Evolutionary conservation across 2,797 vertebrate genomes (phyloP).

Genomic region (Antrozous pallidus): DNA sequence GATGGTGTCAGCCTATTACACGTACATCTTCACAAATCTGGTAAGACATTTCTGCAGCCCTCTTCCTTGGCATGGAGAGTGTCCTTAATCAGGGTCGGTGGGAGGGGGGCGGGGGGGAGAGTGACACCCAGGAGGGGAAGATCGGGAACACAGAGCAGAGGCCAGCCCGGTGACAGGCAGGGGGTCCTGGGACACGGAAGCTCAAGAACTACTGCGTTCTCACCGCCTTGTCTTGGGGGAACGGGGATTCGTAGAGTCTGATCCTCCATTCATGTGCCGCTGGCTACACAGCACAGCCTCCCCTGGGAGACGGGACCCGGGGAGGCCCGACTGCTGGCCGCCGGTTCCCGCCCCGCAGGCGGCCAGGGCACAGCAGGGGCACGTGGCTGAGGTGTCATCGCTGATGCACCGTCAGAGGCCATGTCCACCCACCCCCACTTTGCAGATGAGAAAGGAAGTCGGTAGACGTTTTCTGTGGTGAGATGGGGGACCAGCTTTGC

Average conservation of each 20-base stretch:
- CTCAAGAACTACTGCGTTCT: neutral
- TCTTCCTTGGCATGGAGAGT: neutral
- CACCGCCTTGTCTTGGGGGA: neutral
- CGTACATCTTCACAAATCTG: slow-evolving; percentile 99
- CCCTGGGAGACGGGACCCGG: neutral
- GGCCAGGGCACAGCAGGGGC: neutral
- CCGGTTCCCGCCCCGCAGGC: neutral
- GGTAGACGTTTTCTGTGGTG: neutral
- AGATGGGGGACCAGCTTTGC: neutral
- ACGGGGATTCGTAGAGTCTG: neutral
- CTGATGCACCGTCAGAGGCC: too few species aligned
- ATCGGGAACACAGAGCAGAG: neutral
- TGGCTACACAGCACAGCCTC: neutral
- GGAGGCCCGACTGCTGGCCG: too few species aligned
- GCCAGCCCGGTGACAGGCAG: neutral
- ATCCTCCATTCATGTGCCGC: neutral
- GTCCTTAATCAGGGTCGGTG: slow-evolving; percentile 42
- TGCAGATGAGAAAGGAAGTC: neutral
- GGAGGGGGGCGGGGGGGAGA: neutral
- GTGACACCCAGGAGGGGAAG: neutral
- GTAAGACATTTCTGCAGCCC: slow-evolving; percentile 85
- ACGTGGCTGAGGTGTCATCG: fast-evolving
- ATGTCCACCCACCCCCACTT: neutral
- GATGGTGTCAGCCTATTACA: slow-evolving; percentile 98
- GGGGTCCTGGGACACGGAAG: neutral